A percentile compares a stretch with the other conserved stretches of the same genome.
phyloP scores from a whole-genome alignment of 2,797 vertebrate species.

The Mionectes olivaceus region DNA sequence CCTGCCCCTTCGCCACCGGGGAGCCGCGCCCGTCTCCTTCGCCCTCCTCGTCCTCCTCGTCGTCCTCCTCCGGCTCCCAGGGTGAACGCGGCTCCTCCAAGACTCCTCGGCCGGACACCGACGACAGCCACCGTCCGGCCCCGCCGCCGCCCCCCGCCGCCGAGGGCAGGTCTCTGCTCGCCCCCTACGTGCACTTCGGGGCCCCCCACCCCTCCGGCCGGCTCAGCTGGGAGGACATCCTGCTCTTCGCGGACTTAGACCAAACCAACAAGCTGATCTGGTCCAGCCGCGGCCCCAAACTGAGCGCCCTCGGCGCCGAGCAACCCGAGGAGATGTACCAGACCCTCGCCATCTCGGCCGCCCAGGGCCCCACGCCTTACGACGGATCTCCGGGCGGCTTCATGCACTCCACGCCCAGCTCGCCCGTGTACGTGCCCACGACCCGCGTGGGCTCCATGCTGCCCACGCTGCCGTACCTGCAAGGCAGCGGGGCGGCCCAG shows the following conservation, averaged over 20 bases:
- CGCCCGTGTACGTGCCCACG: conserved; percentile 95
- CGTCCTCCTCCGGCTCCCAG: conserved; percentile 65
- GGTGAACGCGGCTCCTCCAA: conserved; percentile 81
- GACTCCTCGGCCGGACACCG: conserved; percentile 84
- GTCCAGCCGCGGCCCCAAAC: conserved; percentile 87
- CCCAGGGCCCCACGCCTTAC: conserved; percentile 90
- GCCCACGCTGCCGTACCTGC: conserved; percentile 91
- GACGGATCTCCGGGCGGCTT: conserved; percentile 89
- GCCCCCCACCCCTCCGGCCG: conserved; percentile 84
- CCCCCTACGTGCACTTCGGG: conserved; percentile 88
- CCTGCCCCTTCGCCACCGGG: conserved; percentile 82
- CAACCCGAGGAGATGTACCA: conserved; percentile 93
- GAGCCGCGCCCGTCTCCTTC: conserved; percentile 74
- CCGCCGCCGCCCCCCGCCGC: conserved; percentile 48
- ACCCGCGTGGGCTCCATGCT: conserved; percentile 93
- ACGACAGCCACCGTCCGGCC: conserved; percentile 80
- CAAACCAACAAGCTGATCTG: conserved; percentile 93
- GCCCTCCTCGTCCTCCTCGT: conserved; percentile 53
- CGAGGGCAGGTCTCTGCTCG: conserved; percentile 82
- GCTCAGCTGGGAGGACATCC: conserved; percentile 87
- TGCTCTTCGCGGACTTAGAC: conserved; percentile 95
- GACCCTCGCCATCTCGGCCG: conserved; percentile 91
- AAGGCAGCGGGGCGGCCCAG: conserved; percentile 85
- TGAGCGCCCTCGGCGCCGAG: conserved; percentile 84
- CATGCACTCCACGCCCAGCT: conserved; percentile 93